These are phyloP conservation scores for Danio choprae DNA, from an alignment of 2,797 vertebrate species.

Conservation along the genomic window DNA sequence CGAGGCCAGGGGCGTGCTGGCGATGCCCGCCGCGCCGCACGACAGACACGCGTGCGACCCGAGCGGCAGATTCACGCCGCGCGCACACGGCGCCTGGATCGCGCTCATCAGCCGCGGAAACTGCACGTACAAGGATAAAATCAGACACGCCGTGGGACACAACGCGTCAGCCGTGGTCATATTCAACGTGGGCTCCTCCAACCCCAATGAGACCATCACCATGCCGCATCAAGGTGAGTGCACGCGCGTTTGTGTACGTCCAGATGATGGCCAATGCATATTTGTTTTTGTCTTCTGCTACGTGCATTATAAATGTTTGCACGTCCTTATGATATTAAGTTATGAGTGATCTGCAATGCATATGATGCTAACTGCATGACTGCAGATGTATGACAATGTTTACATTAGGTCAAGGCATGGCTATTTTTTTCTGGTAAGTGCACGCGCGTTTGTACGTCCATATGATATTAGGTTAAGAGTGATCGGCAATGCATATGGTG, in stretches of 20 bases:
- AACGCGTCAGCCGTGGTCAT: conserved; percentile 96
- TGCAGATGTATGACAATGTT: background rate
- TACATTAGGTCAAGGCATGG: background rate
- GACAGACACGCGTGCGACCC: conserved; percentile 91
- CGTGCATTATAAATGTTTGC: too few species aligned
- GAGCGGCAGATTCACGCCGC: conserved; percentile 80
- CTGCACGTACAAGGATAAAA: conserved; percentile 91
- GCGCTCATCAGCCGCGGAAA: conserved; percentile 92
- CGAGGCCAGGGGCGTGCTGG: conserved; percentile 88
- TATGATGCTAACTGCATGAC: background rate
- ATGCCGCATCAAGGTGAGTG: conserved; percentile 91
- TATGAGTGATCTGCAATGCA: background rate
- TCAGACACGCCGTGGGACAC: conserved; percentile 85
- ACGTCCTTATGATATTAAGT: too few species aligned
- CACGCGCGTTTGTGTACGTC: background rate
- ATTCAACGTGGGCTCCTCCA: conserved; percentile 88
- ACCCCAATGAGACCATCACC: conserved; percentile 91
- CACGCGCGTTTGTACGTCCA: too few species aligned
- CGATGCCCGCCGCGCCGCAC: conserved; percentile 77
- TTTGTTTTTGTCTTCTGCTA: background rate
- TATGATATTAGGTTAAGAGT: too few species aligned
- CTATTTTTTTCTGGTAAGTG: background rate
- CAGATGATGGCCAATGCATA: background rate
- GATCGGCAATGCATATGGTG: too few species aligned
- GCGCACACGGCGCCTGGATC: conserved; percentile 82